Evolutionary conservation across 2,113 vertebrate species (phyloP).

Genomic region (Laticauda laticaudata): DNA sequence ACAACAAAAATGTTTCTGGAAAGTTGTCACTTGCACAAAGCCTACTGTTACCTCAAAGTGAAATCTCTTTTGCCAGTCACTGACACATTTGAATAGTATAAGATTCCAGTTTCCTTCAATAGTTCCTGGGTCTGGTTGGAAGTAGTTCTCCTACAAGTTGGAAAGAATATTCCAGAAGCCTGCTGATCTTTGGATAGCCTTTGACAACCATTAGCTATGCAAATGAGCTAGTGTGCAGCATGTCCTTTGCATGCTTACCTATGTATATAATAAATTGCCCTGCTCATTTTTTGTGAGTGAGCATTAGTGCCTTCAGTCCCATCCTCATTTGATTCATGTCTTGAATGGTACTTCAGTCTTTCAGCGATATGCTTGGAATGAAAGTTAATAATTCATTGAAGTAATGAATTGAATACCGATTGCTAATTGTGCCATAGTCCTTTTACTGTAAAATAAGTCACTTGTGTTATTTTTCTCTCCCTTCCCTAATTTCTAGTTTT

Average conservation of each 20-base stretch:
- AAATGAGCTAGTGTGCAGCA: not conserved
- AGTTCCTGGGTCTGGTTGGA: not conserved
- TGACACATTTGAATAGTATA: not conserved
- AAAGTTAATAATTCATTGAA: conserved; percentile 18
- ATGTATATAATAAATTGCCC: not conserved
- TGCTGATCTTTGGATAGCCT: not conserved
- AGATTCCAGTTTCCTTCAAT: not conserved
- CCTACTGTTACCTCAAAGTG: not conserved
- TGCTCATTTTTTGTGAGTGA: not conserved
- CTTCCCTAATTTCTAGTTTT: not conserved
- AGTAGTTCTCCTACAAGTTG: not conserved
- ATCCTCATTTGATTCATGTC: not conserved
- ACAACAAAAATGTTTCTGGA: not conserved
- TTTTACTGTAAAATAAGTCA: not conserved
- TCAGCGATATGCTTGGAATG: not conserved
- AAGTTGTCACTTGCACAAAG: not conserved
- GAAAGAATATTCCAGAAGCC: not conserved
- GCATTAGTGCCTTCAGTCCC: not conserved
- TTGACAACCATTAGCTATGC: not conserved
- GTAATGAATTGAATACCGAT: conserved; percentile 8
- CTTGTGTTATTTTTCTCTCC: no score
- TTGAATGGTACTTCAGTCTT: not conserved
- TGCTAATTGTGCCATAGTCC: not conserved
- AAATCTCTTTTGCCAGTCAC: not conserved
- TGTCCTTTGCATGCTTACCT: not conserved